Evolutionary conservation across 2,797 vertebrate genomes (phyloP).

Genomic region (Hippocampus kuda): DNA sequence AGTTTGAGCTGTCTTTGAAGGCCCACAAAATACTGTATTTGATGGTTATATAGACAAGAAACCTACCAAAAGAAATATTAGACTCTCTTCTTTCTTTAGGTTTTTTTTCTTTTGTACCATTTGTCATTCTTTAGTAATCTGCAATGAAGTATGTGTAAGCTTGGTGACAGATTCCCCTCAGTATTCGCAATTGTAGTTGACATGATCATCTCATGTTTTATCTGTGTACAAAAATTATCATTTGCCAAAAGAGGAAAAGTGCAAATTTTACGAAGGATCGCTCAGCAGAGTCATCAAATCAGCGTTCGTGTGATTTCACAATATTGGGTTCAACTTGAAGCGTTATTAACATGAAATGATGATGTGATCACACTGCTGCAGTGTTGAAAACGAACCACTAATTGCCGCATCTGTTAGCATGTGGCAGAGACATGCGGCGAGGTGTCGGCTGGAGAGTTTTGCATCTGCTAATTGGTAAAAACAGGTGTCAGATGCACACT

Average conservation of each 20-base stretch:
- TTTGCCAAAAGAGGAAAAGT: background rate
- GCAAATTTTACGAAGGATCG: background rate
- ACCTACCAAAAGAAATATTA: too few relatives aligned
- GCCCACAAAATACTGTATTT: too few relatives aligned
- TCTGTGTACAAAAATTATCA: background rate
- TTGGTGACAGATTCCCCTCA: too few relatives aligned
- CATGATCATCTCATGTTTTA: too few relatives aligned
- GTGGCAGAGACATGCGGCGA: conserved; percentile 58
- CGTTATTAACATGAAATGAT: conserved; percentile 59
- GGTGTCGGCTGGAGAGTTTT: conserved; percentile 66
- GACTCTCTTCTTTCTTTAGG: too few relatives aligned
- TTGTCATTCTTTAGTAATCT: too few relatives aligned
- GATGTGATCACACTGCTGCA: conserved; percentile 75
- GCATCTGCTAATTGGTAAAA: conserved; percentile 76
- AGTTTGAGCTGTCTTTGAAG: too few relatives aligned
- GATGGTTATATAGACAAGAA: too few relatives aligned
- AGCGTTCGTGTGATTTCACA: conserved; percentile 31
- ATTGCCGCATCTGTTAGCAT: conserved; percentile 82
- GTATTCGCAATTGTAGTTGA: too few relatives aligned
- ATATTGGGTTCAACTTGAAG: conserved; percentile 31
- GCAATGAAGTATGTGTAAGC: too few relatives aligned
- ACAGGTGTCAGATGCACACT: conserved; percentile 74
- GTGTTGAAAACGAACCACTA: conserved; percentile 84
- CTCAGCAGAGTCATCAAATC: conserved; percentile 7
- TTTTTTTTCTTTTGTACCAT: too few relatives aligned